These are phyloP conservation scores for Pharmacophagus antenor DNA, from an alignment of 2,888 invertebrate species.

Conservation along the genomic window DNA sequence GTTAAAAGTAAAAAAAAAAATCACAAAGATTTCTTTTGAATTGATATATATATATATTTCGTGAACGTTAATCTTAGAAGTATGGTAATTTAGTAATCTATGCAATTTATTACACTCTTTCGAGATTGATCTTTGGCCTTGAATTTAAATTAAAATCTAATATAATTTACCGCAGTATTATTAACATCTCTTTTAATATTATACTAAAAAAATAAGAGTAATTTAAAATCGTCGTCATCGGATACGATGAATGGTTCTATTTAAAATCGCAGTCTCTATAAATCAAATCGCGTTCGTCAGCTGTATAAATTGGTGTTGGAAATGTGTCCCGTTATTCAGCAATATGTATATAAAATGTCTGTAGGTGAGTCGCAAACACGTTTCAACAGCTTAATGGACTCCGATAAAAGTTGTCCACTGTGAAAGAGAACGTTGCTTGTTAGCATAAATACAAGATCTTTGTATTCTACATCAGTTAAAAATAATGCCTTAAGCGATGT, in stretches of 20 bases:
- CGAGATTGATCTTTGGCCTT: too few relatives aligned
- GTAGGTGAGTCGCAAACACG: slow-evolving; percentile 28
- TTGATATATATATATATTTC: too few relatives aligned
- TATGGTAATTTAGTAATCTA: too few relatives aligned
- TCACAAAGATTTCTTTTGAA: too few relatives aligned
- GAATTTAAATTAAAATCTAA: too few relatives aligned
- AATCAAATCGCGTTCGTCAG: neutral
- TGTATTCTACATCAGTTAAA: neutral
- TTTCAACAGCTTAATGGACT: slow-evolving; percentile 28
- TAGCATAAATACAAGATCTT: slow-evolving; percentile 11
- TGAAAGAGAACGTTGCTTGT: slow-evolving; percentile 21
- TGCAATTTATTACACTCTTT: too few relatives aligned
- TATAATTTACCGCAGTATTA: too few relatives aligned
- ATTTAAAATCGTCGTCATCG: too few relatives aligned
- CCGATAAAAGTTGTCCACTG: slow-evolving; percentile 25
- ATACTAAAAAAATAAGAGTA: neutral
- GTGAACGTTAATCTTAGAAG: too few relatives aligned
- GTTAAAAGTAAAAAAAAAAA: neutral
- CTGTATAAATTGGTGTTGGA: neutral
- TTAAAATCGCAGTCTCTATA: neutral
- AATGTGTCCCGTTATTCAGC: slow-evolving; percentile 27
- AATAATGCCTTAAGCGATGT: neutral
- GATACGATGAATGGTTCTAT: too few relatives aligned
- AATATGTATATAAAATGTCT: slow-evolving; percentile 25
- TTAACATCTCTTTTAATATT: neutral